Conservation (phyloP, 2,113 vertebrate genomes). For the Poeciliopsis prolifica region DNA sequence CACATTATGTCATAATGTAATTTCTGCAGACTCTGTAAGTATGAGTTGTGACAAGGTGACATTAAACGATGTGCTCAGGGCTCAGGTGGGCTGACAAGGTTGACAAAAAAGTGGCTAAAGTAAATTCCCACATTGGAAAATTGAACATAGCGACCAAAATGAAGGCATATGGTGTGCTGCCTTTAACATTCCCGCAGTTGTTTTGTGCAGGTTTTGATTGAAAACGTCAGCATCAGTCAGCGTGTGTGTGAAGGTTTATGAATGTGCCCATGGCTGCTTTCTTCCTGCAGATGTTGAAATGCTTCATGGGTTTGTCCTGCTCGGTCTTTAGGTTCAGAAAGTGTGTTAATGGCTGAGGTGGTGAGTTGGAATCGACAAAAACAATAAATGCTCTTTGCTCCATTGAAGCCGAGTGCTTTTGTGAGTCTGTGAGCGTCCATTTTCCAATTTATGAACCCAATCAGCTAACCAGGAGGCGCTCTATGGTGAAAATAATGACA, state of each 20-base stretch:
- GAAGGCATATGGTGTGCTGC: slow-evolving; percentile 3
- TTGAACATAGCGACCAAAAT: background rate
- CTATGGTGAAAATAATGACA: slow-evolving; percentile 37
- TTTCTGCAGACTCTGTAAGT: slow-evolving; percentile 9
- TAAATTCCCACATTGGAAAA: slow-evolving; percentile 14
- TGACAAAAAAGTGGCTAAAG: slow-evolving; percentile 1
- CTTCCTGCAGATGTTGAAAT: background rate
- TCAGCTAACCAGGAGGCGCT: slow-evolving; percentile 32
- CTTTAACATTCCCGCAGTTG: background rate
- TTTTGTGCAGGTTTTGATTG: background rate
- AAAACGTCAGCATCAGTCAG: background rate
- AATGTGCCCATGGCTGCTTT: background rate
- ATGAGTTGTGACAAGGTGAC: slow-evolving; percentile 19
- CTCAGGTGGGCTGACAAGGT: slow-evolving; percentile 4
- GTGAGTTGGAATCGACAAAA: background rate
- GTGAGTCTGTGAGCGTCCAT: background rate
- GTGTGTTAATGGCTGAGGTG: background rate
- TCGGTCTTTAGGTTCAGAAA: background rate
- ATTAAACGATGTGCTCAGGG: slow-evolving; percentile 15
- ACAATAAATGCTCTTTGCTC: slow-evolving; percentile 19
- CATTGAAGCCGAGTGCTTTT: background rate
- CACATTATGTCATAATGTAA: slow-evolving; percentile 21
- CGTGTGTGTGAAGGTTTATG: background rate
- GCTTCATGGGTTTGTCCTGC: background rate
- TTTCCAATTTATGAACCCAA: slow-evolving; percentile 37